Conservation (phyloP, 2,113 vertebrate genomes). For the Donacobius atricapilla region DNA sequence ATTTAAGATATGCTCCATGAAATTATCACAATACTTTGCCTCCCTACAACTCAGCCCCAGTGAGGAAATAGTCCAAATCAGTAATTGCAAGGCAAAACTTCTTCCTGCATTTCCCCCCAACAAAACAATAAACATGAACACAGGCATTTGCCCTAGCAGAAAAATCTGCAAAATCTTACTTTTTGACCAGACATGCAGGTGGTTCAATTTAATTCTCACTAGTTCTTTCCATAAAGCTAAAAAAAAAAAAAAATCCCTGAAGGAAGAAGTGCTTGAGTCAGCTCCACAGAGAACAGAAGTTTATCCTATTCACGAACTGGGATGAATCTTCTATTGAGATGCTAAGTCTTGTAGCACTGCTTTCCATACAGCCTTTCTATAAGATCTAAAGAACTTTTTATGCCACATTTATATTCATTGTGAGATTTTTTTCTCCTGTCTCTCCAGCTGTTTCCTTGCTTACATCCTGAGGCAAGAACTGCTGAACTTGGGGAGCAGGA, state of each 20-base stretch:
- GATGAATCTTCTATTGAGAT: slow-evolving; percentile 52
- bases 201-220: not conserved
- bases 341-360: slow-evolving; percentile 39
- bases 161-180: not conserved
- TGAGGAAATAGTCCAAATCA: not conserved
- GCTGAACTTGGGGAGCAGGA: slow-evolving; percentile 3
- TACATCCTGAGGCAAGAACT: slow-evolving; percentile 5
- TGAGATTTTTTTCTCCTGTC: slow-evolving; percentile 11
- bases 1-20: not conserved
- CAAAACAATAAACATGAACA: not conserved
- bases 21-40: not conserved
- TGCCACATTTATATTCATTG: slow-evolving; percentile 2
- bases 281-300: slow-evolving; percentile 33
- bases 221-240: not conserved
- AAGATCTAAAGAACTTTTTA: slow-evolving; percentile 13
- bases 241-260: not conserved
- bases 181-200: not conserved
- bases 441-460: slow-evolving; percentile 44
- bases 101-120: not conserved
- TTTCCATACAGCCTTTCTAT: slow-evolving; percentile 1
- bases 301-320: slow-evolving; percentile 26
- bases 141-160: not conserved
- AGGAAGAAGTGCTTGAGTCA: slow-evolving; percentile 54
- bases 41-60: not conserved
- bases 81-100: not conserved